Evolutionary conservation across 92 coral and sea anemone species (phyloP).

Genomic region (Porites divaricata): DNA sequence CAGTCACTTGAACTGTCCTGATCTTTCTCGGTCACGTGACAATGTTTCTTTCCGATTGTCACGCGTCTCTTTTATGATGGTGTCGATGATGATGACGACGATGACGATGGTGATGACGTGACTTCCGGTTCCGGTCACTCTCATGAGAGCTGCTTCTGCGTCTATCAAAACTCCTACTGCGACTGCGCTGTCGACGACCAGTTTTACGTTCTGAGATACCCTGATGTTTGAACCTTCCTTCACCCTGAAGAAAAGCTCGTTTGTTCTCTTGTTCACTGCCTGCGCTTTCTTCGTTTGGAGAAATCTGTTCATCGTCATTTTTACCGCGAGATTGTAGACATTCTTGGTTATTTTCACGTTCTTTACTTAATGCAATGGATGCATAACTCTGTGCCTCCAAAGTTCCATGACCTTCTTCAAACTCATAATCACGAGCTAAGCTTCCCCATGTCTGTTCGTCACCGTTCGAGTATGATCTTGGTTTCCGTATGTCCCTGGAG

Average conservation of each 20-base stretch:
- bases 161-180: conserved; percentile 11
- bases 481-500: neutral
- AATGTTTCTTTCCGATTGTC: neutral
- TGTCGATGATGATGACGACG: conserved; percentile 2
- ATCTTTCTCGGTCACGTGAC: neutral
- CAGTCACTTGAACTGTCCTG: neutral
- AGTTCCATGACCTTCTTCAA: neutral
- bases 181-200: conserved; percentile 17
- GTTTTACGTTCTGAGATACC: neutral
- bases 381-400: neutral
- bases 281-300: conserved; percentile 7
- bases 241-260: neutral
- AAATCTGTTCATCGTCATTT: neutral
- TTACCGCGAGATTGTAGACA: neutral
- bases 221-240: neutral
- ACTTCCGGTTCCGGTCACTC: conserved; percentile 29
- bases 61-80: neutral
- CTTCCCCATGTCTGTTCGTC: too few species aligned
- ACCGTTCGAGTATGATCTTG: neutral
- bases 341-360: neutral
- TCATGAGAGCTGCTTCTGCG: conserved; percentile 1
- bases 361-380: neutral
- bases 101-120: conserved; percentile 19
- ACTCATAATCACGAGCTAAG: neutral
- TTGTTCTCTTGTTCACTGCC: neutral